Base-by-base conservation (phyloP, 2,888 invertebrate species). In the Caenorhabditis sp. region DNA sequence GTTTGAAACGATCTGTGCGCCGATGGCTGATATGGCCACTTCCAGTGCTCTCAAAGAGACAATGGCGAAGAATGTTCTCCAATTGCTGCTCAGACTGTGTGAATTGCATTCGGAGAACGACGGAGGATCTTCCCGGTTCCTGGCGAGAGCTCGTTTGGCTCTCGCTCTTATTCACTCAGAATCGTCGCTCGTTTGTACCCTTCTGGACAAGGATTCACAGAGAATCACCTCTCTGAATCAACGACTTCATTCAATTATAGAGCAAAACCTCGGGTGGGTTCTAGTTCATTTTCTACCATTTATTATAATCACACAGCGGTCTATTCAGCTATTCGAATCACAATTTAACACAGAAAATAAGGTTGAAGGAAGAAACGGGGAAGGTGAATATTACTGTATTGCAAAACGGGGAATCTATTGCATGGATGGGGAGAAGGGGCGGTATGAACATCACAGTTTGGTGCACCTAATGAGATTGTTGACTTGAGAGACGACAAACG, bases 81-180 rank as follows among this genome's bases (percentile, higher is more conserved):
- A 70, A 15, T n/a, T 76, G 17, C n/a, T 76, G 37, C 37, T 76
- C 3, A 48, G 76, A 22, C 41, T 76, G 3, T 76, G 76, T 35
- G 70, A 70, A 30, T 22, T 59, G 24, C 61, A 74, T 20, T 52
- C 41, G 1, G 52, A 55, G 2, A 41, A 27, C 13, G 45, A 58
- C 11, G 30, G n/a, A 3, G 68, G 45, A 20, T 22, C 58, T 2
- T 13, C 45, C 0, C n/a, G 30, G 22, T 55, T 17, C 15, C 35
- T 83, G 15, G 50, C 74, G 1, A 52, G 77, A 43, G 80, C 81
- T 8, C 74, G 82, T 24, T 56, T 81, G 11, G 72, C 75, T 7
- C 65, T 83, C 0, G 79, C 80, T 13, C 65, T 83, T 11, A 41
- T 83, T 37, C 79, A 82, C 43, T 77, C 73, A 15, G 82, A 83